Base-by-base conservation (phyloP, 64 coral and sea anemone species). In the Hydrozoanthus tunicans region DNA sequence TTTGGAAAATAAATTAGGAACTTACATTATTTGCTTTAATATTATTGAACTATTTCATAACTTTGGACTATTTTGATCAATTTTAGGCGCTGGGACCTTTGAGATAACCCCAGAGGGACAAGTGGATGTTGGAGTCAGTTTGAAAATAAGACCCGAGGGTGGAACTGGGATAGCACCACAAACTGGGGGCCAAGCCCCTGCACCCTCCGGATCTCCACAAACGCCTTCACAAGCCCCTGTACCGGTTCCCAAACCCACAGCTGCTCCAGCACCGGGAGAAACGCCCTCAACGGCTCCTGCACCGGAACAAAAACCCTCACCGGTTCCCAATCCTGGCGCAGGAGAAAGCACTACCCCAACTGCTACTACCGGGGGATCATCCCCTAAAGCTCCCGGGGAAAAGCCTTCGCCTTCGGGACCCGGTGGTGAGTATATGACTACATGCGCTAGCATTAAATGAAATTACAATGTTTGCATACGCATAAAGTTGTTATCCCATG, bases 61-160 rank as follows among this genome's bases (percentile, higher is more conserved):
- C 8, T 9, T 7, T 76, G 11, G 3, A 71, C 23, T 74, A 20
- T 1, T 27, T 80, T 57, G 23, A 9, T 17, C 10, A 25, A 23
- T 73, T 71, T 71, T 73, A 86, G 83, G 83, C 11, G 83, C 83
- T 74, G 83, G 83, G 43, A 86, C 83, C 10, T 86, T 86, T 73
- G 83, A 86, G 56, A 86, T 86, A 60, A 71, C 83, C 27, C 83
- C 68, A 43, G 83, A 86, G 6, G 83, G 83, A 74, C 67, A 27
- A 58, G 83, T 86, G 56, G 83, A 86, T n/a, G 65, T 86, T 17
- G 83, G 68, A 5, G 83, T 86, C 5, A 74, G 73, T 17, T 59
- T 86, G 53, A 86, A 73, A 55, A 86, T 86, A 11, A 80, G 12
- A 59, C 78, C 78, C 17, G 78, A 80, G 57, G 78, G 78, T 7